phyloP scores from a whole-genome alignment of 1,140 invertebrate species.

The Megalonaias nervosa region DNA sequence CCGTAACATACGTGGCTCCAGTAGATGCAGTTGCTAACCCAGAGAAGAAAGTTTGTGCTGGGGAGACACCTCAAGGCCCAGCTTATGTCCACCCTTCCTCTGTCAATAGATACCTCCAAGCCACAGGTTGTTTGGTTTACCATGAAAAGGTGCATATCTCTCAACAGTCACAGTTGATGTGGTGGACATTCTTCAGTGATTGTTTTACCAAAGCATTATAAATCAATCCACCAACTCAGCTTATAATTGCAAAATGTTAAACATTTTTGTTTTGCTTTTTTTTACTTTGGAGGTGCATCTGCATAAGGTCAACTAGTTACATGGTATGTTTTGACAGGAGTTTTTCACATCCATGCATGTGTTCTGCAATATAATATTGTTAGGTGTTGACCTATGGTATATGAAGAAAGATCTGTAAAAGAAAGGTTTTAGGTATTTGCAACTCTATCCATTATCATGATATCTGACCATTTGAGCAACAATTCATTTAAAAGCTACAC shows the following conservation, averaged over 20 bases:
- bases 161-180: background rate
- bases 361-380: too few relatives aligned
- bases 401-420: too few relatives aligned
- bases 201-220: too few relatives aligned
- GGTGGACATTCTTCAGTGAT: background rate
- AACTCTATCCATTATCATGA: too few relatives aligned
- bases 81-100: constrained; percentile 63
- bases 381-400: too few relatives aligned
- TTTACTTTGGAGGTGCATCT: background rate
- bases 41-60: constrained; percentile 49
- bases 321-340: background rate
- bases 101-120: constrained; percentile 60
- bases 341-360: background rate
- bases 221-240: background rate
- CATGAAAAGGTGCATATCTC: constrained; percentile 62
- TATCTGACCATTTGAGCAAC: too few relatives aligned
- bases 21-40: constrained; percentile 55
- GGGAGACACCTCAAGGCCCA: constrained; percentile 58
- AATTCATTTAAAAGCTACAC: too few relatives aligned
- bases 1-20: constrained; percentile 47
- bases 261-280: background rate
- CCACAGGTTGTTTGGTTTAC: constrained; percentile 61
- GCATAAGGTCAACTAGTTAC: background rate
- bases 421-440: too few relatives aligned
- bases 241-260: background rate